Evolutionary conservation across 2,888 invertebrate species (phyloP), one percentile per base, ranked within the genome.

Genomic region (Trachelus iudaicus): DNA sequence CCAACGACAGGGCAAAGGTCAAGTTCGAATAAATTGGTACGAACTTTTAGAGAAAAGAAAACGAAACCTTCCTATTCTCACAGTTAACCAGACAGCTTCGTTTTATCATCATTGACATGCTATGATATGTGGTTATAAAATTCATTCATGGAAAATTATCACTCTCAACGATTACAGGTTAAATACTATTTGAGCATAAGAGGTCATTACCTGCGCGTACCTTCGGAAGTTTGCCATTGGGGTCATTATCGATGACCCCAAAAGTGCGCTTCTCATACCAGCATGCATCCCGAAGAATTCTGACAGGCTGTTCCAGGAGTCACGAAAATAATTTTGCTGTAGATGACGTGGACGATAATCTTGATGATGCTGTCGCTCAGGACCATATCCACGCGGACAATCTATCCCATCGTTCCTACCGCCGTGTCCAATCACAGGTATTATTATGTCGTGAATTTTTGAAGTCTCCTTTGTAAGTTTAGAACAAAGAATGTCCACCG

Each of bases 201-300:
- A 77, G 73, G 76, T 80, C 80, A 83, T 83, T 84, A 84, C 82
- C 83, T 84, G 83, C 35, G 82, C 84, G 83, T 85, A 85, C 84
- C 84, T 85, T 83, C 84, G 81, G 83, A 80, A 78, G 82, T 82
- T 82, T 77, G 74, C 77, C 73, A 81, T 73, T 68, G 82, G 84
- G 56, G 84, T 83, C 69, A 82, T 80, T 75, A 83, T 82, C 79
- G 81, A 83, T 34, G 83, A 83, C 73, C 85, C 87, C 80, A 88
- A 82, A 81, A 90, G 85, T 77, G 90, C 84, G 78, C 90, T 88
- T 82, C 90, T 89, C 84, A 90, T 87, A 81, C 89, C 89, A 80
- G 88, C 88, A 76, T 90, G 89, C 90, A 90, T 90, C 76, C 77
- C 81, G 31, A 71, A 71, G 33, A 34, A 71, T 71, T 31, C 31